Evolutionary conservation across 2,797 vertebrate genomes (phyloP), one percentile per base, ranked within the genome.

Genomic region (Fistularia commersonii): DNA sequence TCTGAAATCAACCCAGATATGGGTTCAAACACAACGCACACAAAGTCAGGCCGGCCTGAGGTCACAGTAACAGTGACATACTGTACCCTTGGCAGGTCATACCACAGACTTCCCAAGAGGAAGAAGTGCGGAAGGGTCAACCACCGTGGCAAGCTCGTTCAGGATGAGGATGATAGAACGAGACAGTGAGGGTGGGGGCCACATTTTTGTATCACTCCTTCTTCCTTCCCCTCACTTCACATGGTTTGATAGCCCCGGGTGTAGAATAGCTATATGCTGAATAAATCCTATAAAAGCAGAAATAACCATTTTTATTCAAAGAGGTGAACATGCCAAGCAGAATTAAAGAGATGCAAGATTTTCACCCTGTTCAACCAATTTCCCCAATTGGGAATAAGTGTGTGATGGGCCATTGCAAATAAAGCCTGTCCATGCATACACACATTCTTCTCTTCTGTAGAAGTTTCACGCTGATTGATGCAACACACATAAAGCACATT

Each of bases 361-460:
- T 66, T 50, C 48, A 51, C 61, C 33, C 47, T 57, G 61, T 78
- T 77, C 74, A 74, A 80, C 80, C 77, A 81, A 84, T 85, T 84
- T 72, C 61, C 37, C 42, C 79, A 69, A 81, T 82, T 76, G 68
- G 32, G 51, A 73, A 51, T 57, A 72, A 70, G 56, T 41, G 66
- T 66, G 63, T 86, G 82, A 85, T 64, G 72, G 68, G 48, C 70
- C 68, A 69, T 66, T 11, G 12, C 61, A 68, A 72, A 69, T 75
- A 74, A 85, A 79, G 73, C 57, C 72, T 61, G 61, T 48, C 77
- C 66, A 73, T 72, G 80, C 77, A 72, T 59, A 47, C 61, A 57
- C 9, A 9, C 51, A 4, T 23, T 23, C 23, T 23, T 23, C 23
- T 23, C 23, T 23, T 23, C 23, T 23, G 23, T 23, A 23, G 23